Evolutionary conservation across 2,113 vertebrate genomes (phyloP), one percentile per base, ranked within the genome.

Genomic region (Choloepus hoffmanni): DNA sequence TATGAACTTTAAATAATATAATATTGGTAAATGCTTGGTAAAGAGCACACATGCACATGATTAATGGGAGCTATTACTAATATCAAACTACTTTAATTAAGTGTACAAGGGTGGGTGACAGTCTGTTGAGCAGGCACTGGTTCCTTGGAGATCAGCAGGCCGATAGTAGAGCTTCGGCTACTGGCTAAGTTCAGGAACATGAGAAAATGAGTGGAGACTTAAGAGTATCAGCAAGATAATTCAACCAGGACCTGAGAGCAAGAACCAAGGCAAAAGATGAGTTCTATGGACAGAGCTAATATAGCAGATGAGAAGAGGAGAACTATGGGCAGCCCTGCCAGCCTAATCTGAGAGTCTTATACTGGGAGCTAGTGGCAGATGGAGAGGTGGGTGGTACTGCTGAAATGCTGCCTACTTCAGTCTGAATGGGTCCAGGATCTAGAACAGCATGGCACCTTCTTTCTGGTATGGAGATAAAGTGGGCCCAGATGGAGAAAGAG

Each of bases 1-100:
- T 48, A 70, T 53, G 33, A 89, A n/a, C 5, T 89, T 93, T 77
- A 73, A 90, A 76, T 30, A 43, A 55, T 40, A 78, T 89, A 67
- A 84, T 74, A 24, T 60, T 86, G 63, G 36, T 55, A 76, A 82
- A 85, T 81, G 48, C 7, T 55, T 76, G 53, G 10, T 62, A 65
- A 93, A 40, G 10, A 91, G 15, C 6, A 77, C 48, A 58, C 83
- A 28, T 76, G 40, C 67, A 26, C 72, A 63, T 11, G 72, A 48
- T 53, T 10, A 13, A 65, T 40, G n/a, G 53, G n/a, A 89, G 15
- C 15, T 63, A 21, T 76, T 84, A 55, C 24, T 6, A 68, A 48
- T 58, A 58, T 67, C 5, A 40, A 43, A 70, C 19, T 45, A 36
- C 30, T 50, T 89, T 33, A n/a, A 6, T 45, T 65, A 73, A 16